Evolutionary conservation across 2,113 vertebrate genomes (phyloP).

Genomic region (Brachypodius melanocephalos): DNA sequence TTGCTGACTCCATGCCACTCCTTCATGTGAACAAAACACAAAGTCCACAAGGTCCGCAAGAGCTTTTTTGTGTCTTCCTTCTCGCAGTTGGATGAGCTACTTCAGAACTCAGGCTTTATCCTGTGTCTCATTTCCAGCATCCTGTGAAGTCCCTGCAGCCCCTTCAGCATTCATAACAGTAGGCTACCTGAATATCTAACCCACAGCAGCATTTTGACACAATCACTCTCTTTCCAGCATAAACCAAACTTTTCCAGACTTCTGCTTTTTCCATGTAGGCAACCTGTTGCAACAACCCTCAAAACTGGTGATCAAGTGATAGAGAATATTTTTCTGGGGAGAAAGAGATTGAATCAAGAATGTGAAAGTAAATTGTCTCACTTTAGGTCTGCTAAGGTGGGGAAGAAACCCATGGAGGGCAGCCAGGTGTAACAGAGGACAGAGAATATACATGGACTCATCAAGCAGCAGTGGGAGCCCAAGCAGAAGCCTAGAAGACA

Average conservation of each 20-base stretch:
- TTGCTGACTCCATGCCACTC: not conserved
- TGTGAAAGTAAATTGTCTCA: not conserved
- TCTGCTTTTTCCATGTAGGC: not conserved
- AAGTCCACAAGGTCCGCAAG: not conserved
- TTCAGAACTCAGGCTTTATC: not conserved
- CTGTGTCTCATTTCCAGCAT: not conserved
- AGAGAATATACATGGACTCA: not conserved
- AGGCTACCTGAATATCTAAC: not conserved
- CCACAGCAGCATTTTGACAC: not conserved
- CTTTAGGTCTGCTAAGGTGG: not conserved
- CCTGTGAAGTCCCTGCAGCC: not conserved
- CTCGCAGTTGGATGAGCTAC: not conserved
- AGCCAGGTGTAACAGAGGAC: not conserved
- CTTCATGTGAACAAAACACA: not conserved
- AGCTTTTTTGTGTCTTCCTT: not conserved
- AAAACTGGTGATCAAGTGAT: not conserved
- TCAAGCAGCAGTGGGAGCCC: not conserved
- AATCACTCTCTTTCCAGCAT: not conserved
- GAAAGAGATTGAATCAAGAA: not conserved
- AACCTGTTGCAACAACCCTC: not conserved
- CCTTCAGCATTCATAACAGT: not conserved
- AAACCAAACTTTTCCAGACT: not conserved
- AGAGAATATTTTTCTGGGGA: not conserved
- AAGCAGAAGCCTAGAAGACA: not conserved
- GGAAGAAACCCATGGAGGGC: not conserved